Evolutionary conservation across 2,797 vertebrate species (phyloP).

Genomic region (Gadopsis marmoratus): DNA sequence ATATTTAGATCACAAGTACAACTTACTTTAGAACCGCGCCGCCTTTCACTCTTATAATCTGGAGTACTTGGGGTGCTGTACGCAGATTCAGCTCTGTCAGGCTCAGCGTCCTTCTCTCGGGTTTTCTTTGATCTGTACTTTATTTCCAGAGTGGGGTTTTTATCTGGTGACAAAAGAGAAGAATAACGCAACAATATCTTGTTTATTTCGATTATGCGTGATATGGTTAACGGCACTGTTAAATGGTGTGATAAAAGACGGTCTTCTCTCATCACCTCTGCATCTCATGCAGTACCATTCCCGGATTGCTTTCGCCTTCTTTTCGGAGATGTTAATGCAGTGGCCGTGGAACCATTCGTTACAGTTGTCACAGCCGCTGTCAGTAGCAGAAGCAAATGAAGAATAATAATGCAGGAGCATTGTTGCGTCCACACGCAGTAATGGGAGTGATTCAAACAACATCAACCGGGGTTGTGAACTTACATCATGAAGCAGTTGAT

Average conservation of each 20-base stretch:
- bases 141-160: slow-evolving; percentile 89
- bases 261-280: slow-evolving; percentile 80
- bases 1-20: slow-evolving; percentile 2
- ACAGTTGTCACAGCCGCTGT: slow-evolving; percentile 94
- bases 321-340: slow-evolving; percentile 95
- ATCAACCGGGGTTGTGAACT: slow-evolving; percentile 50
- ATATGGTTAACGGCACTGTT: background rate
- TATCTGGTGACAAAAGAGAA: slow-evolving; percentile 77
- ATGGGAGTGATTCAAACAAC: background rate
- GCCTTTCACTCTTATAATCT: slow-evolving; percentile 85
- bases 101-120: slow-evolving; percentile 87
- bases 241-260: background rate
- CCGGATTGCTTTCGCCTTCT: slow-evolving; percentile 93
- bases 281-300: slow-evolving; percentile 95
- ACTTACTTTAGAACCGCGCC: slow-evolving; percentile 86
- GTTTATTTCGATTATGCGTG: background rate
- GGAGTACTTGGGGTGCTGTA: slow-evolving; percentile 84
- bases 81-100: slow-evolving; percentile 82
- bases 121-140: slow-evolving; percentile 92
- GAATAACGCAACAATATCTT: background rate
- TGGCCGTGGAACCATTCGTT: slow-evolving; percentile 97
- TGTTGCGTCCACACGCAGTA: background rate
- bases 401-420: background rate
- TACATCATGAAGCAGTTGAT: slow-evolving; percentile 99
- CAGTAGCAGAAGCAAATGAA: slow-evolving; percentile 11